Conservation (phyloP, 2,888 invertebrate genomes). For the Azorinus chamasolen region DNA sequence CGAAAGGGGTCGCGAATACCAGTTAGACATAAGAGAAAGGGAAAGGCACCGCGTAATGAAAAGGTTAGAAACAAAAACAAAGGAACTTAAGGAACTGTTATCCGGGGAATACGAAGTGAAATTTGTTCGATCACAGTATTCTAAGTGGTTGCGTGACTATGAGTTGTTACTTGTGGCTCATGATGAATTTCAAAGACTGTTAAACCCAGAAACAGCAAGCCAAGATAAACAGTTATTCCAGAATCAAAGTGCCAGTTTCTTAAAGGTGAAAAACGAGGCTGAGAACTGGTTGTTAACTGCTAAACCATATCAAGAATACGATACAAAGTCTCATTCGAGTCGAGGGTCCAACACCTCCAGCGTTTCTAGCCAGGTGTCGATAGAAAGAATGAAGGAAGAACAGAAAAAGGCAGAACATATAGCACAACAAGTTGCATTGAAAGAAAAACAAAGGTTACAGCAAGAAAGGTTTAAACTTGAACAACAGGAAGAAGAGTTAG, state of each 20-base stretch:
- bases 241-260: background rate
- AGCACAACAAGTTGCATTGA: background rate
- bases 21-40: too few species aligned
- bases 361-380: conserved; percentile 1
- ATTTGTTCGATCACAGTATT: too few species aligned
- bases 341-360: background rate
- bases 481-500: background rate
- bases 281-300: too few species aligned
- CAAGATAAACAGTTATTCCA: background rate
- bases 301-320: background rate
- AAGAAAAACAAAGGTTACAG: conserved; percentile 4
- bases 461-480: background rate
- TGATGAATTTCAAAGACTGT: background rate
- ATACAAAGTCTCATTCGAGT: background rate
- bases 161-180: background rate
- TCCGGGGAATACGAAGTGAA: too few species aligned
- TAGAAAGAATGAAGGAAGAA: background rate
- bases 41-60: too few species aligned
- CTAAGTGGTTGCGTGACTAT: background rate
- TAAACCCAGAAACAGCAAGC: background rate
- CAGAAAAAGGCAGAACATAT: background rate
- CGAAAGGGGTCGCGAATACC: too few species aligned
- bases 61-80: too few species aligned
- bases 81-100: too few species aligned
- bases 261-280: background rate